phyloP scores from a whole-genome alignment of 2,797 vertebrate genomes.

The Anguilla obscura region DNA sequence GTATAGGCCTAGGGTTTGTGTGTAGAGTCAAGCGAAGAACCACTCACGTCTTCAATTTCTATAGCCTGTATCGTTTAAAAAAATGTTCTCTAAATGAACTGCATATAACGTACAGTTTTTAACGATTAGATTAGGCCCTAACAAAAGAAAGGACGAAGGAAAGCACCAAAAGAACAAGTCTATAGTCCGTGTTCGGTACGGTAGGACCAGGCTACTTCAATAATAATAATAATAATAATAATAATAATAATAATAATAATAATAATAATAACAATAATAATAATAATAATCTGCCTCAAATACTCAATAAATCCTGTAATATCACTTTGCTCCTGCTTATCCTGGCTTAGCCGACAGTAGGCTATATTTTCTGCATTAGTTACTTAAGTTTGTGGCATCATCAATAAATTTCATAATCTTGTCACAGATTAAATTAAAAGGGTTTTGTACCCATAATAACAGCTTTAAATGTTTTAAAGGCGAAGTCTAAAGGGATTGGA shows the following conservation, averaged over 20 bases:
- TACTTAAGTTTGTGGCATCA: slow-evolving; percentile 77
- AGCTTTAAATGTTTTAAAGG: slow-evolving; percentile 76
- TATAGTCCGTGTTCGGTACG: neutral
- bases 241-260: neutral
- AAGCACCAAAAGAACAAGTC: neutral
- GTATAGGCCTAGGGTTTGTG: neutral
- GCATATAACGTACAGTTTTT: neutral
- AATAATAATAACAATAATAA: slow-evolving; percentile 32
- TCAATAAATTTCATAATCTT: slow-evolving; percentile 77
- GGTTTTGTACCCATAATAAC: slow-evolving; percentile 72
- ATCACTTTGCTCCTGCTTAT: slow-evolving; percentile 69
- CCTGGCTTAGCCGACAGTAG: slow-evolving; percentile 59
- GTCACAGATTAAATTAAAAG: slow-evolving; percentile 77
- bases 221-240: neutral
- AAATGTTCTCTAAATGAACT: neutral
- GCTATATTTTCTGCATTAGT: slow-evolving; percentile 64
- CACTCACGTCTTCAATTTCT: neutral
- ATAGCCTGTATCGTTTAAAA: neutral
- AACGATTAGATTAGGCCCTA: neutral
- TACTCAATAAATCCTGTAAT: slow-evolving; percentile 61
- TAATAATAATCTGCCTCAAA: slow-evolving; percentile 25
- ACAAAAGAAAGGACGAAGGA: neutral
- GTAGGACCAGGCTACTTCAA: neutral
- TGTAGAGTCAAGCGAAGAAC: neutral
- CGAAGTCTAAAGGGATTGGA: slow-evolving; percentile 74